Evolutionary conservation across 2,888 invertebrate species (phyloP).

Genomic region (Drosophila diplacantha): DNA sequence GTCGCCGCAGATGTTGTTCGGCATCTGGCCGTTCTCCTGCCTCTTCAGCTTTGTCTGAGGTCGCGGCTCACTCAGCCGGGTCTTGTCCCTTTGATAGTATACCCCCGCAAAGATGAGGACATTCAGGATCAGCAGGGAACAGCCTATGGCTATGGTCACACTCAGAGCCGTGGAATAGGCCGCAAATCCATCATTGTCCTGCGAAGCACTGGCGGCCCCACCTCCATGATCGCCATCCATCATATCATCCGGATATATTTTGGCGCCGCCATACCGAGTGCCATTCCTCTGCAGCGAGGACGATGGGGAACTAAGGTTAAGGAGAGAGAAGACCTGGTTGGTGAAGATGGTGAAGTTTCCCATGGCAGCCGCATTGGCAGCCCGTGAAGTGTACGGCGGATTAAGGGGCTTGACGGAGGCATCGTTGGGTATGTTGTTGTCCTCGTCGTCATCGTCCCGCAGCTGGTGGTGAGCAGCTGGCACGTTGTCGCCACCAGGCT

Average conservation of each 20-base stretch:
- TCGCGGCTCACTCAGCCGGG: conserved; percentile 82
- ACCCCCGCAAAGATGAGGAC: conserved; percentile 96
- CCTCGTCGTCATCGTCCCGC: conserved; percentile 81
- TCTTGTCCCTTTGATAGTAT: conserved; percentile 94
- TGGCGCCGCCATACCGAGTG: conserved; percentile 68
- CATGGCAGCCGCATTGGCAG: conserved; percentile 70
- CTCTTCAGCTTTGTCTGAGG: conserved; percentile 83
- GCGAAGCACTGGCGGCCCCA: conserved; percentile 79
- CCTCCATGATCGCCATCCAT: conserved; percentile 70
- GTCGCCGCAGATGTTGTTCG: conserved; percentile 92
- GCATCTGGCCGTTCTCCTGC: conserved; percentile 91
- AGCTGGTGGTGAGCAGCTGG: conserved; percentile 91
- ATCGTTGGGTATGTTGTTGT: conserved; percentile 80
- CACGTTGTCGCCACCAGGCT: conserved; percentile 91
- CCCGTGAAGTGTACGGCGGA: conserved; percentile 74
- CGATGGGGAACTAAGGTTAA: conserved; percentile 77
- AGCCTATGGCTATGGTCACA: conserved; percentile 96
- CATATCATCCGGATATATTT: conserved; percentile 75
- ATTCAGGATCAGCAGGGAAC: conserved; percentile 93
- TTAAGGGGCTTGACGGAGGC: conserved; percentile 79
- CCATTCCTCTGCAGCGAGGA: conserved; percentile 75
- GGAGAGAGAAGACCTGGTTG: conserved; percentile 77
- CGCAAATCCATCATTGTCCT: conserved; percentile 92
- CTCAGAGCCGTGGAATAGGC: conserved; percentile 94
- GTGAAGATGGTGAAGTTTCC: conserved; percentile 77